Base-by-base conservation (phyloP, 2,797 vertebrate species). In the Falco peregrinus region DNA sequence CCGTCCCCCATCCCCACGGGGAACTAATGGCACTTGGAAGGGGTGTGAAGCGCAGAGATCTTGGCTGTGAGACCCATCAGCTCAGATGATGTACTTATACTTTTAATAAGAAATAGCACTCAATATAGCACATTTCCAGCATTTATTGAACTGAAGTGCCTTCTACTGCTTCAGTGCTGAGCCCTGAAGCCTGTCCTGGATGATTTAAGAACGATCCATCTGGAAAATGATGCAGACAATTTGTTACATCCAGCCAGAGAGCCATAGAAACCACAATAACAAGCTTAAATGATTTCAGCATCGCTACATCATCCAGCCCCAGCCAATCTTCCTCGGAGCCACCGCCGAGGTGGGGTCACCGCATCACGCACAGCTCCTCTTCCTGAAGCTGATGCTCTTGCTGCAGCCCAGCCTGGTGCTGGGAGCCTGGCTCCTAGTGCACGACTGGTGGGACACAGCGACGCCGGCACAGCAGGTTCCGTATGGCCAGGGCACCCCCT, bases 171-270 rank as follows among this genome's bases (percentile, higher is more conserved):
- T 67, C 80, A 79, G 63, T 10, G 71, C 68, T 13, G 73, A 89
- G 92, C 88, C 93, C 95, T 73, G 84, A 93, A 84, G 95, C 93
- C 78, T 89, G 89, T 97, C 94, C 90, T 68, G 90, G 81, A 87
- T 95, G 94, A 96, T 96, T 96, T 95, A 95, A 83, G 93, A 94
- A 92, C 71, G 95, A 96, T 96, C 93, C 96, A 93, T 94, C 94
- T 96, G 93, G 93, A 97, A 95, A 96, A 93, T 78, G 95, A 96
- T 96, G 95, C 93, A 85, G 94, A 94, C 78, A 85, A 93, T 94
- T 96, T 93, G 94, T 97, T 91, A 94, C 78, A 89, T 92, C 87
- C 96, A 95, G 93, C 92, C 92, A 89, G 94, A 95, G 96, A 97
- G 96, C 94, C 92, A 97, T 80, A 89, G 96, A 95, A 96, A 89